Base-by-base conservation (phyloP, 30 jellyfish, hydroid and myxozoan genomes). In the Cassiopea xamachana region DNA sequence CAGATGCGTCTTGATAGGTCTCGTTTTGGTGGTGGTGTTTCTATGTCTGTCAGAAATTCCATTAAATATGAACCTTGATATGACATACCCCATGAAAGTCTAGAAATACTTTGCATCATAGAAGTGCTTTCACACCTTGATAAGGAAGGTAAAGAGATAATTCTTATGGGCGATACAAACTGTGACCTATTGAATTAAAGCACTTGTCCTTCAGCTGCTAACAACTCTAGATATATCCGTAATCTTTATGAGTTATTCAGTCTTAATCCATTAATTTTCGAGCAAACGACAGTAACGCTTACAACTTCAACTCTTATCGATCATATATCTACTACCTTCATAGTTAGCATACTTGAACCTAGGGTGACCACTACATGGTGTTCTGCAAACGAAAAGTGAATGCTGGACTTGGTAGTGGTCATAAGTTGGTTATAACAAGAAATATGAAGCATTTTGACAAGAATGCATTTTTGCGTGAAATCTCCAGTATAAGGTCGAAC, bases 401-500 rank as follows among this genome's bases (percentile, higher is more conserved):
- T 46, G 85, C 8, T 19, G 68, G 75, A 75, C 6, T 43, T 4
- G 85, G 19, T 4, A 43, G 19, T 4, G 68, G 43, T 9, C 64
- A 51, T 51, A 51, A 51, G 9, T 2, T 79, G 88, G n/a, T 79
- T 48, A 79, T 46, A 60, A 79, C 77, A 48, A 44, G 75, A 14
- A 79, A 79, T 46, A 27, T 79, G 77, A 50, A 79, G 27, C 64
- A 77, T 77, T 64, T 55, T 77, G 77, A 16, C n/a, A n/a, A n/a
- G n/a, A n/a, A n/a, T n/a, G n/a, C n/a, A n/a, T n/a, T n/a, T n/a
- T n/a, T n/a, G n/a, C n/a, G 48, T 82, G 90, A 82, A 60, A 73
- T 82, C 47, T 82, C 91, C 48, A 73, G 85, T 70, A 60, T 60
- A 64, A 60, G 85, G 44, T 82, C 85, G 91, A 70, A 82, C 85